These are phyloP conservation scores for Ptyas mucosa DNA, from an alignment of 2,113 vertebrate genomes.

Conservation along the genomic window DNA sequence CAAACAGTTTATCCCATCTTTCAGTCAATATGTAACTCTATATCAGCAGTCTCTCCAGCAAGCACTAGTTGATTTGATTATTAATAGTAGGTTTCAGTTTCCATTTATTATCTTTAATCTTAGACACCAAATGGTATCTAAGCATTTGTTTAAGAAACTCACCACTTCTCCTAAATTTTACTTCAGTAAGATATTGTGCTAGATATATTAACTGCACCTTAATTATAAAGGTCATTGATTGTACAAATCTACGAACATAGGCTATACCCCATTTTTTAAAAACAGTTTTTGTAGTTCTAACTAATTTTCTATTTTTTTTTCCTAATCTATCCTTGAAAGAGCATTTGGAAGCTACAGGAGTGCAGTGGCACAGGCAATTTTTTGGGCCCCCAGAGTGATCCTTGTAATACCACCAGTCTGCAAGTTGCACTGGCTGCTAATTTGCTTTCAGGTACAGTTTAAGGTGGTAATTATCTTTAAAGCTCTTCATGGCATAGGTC, in stretches of 20 bases:
- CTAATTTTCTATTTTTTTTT: neutral
- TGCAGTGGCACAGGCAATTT: neutral
- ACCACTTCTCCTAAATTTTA: neutral
- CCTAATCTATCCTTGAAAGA: neutral
- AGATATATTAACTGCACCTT: neutral
- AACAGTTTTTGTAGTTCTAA: neutral
- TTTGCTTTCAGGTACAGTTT: neutral
- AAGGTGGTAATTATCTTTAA: neutral
- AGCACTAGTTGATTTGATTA: no score
- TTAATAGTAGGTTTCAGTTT: neutral
- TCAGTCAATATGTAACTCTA: no score
- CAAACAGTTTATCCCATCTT: no score
- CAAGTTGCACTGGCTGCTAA: neutral
- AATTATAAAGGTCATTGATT: neutral
- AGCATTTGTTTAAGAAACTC: neutral
- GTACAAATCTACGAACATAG: neutral
- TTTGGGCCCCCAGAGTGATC: rapidly evolving
- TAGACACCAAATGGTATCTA: neutral
- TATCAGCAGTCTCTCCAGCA: no score
- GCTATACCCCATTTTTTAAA: neutral
- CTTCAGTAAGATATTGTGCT: neutral
- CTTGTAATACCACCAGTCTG: neutral
- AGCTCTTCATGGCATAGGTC: neutral
- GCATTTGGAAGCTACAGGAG: neutral
- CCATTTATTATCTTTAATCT: neutral